Evolutionary conservation across 2,113 vertebrate genomes (phyloP), one percentile per base, ranked within the genome.

Genomic region (Saiga tatarica): DNA sequence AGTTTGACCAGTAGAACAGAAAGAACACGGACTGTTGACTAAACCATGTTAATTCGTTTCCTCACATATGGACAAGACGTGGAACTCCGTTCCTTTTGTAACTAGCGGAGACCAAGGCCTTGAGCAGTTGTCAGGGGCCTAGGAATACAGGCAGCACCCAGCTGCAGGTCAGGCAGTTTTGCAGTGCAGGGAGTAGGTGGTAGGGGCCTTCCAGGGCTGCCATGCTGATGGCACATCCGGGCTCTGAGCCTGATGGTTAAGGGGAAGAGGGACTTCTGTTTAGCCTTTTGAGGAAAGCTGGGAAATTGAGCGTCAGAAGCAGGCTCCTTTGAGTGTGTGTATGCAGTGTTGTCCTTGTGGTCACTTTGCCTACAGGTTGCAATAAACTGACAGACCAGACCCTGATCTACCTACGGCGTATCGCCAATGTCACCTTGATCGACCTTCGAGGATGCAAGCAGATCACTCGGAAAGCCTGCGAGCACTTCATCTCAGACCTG

Each of bases 401-500:
- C 98, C 98, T 99, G 95, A 99, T 99, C 89, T 99, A 99, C 98
- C 99, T 99, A 93, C 99, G 99, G 87, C 99, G 99, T 85, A 99
- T 99, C 96, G 99, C 99, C 81, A 99, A 99, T 39, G 98, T 99
- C 98, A 99, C 99, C 25, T 98, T 99, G 92, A 99, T 99, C 0
- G 99, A 99, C 98, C 99, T 99, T 97, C 99, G 99, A 96, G 99
- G 99, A 96, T 99, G 99, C 98, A 99, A 99, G 99, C 99, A 99
- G 55, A 99, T 99, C 96, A 99, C 99, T 87, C 99, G 99, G 87
- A 99, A 99, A 98, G 99, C 99, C 97, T 99, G 99, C 10, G 99
- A 99, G 99, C 99, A 99, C 97, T 99, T 99, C 98, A 99, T 99
- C 99, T 99, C 99, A 30, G 99, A 99, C 99, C 99, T 99, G 98